Conservation (phyloP, 2,113 vertebrate genomes). For the Nettapus auritus region DNA sequence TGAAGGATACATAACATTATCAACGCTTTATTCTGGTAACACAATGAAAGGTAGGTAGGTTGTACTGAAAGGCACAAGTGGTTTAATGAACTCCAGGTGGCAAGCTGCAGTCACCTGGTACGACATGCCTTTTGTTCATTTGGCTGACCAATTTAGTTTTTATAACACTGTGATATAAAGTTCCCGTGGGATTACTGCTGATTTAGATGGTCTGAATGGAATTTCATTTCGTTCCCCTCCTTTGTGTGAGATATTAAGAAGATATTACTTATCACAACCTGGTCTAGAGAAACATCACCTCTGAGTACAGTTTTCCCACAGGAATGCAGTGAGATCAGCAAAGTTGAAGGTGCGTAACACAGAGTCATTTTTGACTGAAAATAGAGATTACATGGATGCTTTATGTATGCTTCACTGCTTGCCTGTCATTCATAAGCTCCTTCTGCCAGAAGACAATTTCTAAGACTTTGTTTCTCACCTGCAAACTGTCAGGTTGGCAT, state of each 20-base stretch:
- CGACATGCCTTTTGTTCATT: background rate
- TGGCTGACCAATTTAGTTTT: background rate
- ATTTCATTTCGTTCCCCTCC: background rate
- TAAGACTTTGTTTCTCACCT: background rate
- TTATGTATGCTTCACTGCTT: background rate
- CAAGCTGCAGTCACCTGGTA: background rate
- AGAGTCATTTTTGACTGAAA: background rate
- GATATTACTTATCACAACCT: background rate
- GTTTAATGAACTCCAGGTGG: conserved; percentile 24
- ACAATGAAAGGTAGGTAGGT: background rate
- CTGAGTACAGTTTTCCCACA: background rate
- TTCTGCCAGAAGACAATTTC: background rate
- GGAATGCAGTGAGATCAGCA: background rate
- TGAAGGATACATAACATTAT: background rate
- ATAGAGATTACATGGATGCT: background rate
- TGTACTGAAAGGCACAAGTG: background rate
- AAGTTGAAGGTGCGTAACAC: background rate
- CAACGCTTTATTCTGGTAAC: background rate
- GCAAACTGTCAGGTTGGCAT: background rate
- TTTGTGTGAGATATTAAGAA: background rate
- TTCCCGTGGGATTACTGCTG: background rate
- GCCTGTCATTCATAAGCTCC: background rate
- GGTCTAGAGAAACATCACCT: background rate
- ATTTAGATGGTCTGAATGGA: background rate
- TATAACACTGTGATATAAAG: background rate